Base-by-base conservation (phyloP, 2,888 invertebrate species). In the Tuberolachnus salignus region DNA sequence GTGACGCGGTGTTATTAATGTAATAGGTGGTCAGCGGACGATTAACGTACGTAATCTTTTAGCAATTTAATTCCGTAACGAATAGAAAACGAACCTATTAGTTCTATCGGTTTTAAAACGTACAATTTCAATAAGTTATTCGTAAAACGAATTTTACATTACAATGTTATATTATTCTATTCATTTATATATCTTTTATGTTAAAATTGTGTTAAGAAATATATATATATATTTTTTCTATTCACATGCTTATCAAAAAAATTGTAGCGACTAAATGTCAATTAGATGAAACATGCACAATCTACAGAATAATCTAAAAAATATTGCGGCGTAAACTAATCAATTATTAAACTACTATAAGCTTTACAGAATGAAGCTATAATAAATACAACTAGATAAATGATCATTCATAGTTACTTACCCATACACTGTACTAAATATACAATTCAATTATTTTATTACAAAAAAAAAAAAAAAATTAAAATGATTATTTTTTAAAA, bases 201-300 rank as follows among this genome's bases (percentile, higher is more conserved):
- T 71, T 71, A 70, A 0, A 44, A 3, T 46, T 59, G n/a, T 19
- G 46, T 71, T 67, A 67, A 51, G n/a, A 67, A 13, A 67, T 42
- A 42, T 4, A 34, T 63, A 53, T 21, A 21, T 55, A 70, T 70
- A 70, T 42, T 16, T 59, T 46, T 11, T 23, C 16, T 49, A 13
- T 59, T 66, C 10, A 26, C 74, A 75, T 75, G 66, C 74, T 75
- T 75, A 75, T 66, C 66, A 66, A 72, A 72, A 72, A 72, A 74
- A 75, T 10, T 61, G 72, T 49, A 72, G 61, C 19, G 0, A 49
- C 34, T 61, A 49, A 61, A 34, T 59, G 26, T 64, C 53, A 64
- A 74, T 23, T 2, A 46, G 34, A 61, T 19, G 34, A 61, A 61
- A 61, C 72, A 74, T 74, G 74, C 74, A 66, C 44, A 1, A 75